Evolutionary conservation across 2,888 invertebrate species (phyloP), one percentile per base, ranked within the genome.

Genomic region (Lasioglossum malachurum): DNA sequence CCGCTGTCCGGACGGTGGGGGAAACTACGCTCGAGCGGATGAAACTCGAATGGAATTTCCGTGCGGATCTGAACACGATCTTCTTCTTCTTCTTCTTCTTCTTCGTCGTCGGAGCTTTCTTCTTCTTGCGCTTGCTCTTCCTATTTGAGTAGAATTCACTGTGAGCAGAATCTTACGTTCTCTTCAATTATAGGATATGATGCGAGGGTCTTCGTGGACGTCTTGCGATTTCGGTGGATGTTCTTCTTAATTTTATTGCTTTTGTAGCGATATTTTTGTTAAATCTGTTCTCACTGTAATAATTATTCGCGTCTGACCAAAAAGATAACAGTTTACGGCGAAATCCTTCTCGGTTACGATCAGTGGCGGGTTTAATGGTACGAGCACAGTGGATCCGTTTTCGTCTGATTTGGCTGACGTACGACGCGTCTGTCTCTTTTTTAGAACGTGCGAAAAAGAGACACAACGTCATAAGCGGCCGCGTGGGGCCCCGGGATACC

Each of bases 1-100:
- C 16, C 23, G 12, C 14, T 72, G 64, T 5, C 27, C 57, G 60
- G 78, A 38, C 3, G 72, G 84, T 73, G 76, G 69, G 75, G 67
- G 75, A 38, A 77, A 60, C 27, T 76, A 75, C 53, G 38, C 46
- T 27, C 44, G 57, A 35, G 73, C 75, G 87, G 82, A 88, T 87
- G 87, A 84, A 82, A 87, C 83, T 76, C 87, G 88, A 88, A 87
- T 88, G 85, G 91, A 90, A 90, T 90, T 90, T 91, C 90, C 80
- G 81, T 88, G 86, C 80, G 79, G 86, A 89, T 88, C 88, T 83
- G 82, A 79, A 80, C 76, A 49, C 76, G 76, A 16, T 35, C 72
- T 0, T 8, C 10, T 41, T 67, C 16, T n/a, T 67, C 44, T 27
- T 49, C 49, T 35, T 35, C 72, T 0, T 8, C 8, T 41, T 69